Percentiles rank a stretch among this genome's conserved stretches.
Conservation (phyloP, 2,797 vertebrate species). For the Poecilia wingei region DNA sequence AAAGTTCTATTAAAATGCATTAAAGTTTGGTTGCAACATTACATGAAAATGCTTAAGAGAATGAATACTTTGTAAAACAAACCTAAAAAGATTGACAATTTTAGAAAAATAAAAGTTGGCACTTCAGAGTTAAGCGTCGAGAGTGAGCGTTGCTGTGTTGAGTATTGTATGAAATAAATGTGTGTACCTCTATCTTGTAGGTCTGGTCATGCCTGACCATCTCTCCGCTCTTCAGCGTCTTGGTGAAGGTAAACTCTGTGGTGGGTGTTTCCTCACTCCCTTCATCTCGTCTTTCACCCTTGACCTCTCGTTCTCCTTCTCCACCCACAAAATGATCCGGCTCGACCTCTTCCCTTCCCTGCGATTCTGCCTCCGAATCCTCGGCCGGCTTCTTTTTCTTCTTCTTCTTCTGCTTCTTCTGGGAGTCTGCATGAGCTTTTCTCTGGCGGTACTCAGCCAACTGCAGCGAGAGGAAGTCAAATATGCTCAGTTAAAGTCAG, state of each 20-base stretch:
- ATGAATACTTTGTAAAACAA: not conserved
- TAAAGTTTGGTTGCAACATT: not conserved
- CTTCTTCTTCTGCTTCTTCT: constrained; percentile 93
- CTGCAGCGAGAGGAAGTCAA: constrained; percentile 65
- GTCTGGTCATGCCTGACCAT: constrained; percentile 83
- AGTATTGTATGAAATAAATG: not conserved
- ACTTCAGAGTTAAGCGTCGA: not conserved
- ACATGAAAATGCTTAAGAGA: not conserved
- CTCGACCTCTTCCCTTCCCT: constrained; percentile 67
- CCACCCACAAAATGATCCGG: constrained; percentile 65
- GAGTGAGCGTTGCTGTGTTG: not conserved
- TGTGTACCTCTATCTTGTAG: constrained; percentile 87
- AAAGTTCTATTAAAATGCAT: not conserved
- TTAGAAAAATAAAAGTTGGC: not conserved
- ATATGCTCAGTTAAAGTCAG: constrained; percentile 6
- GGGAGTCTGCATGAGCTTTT: constrained; percentile 88
- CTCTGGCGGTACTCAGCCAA: constrained; percentile 94
- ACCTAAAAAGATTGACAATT: not conserved
- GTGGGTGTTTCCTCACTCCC: constrained; percentile 69
- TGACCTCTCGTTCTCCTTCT: constrained; percentile 44
- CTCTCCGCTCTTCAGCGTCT: constrained; percentile 85
- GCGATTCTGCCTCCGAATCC: constrained; percentile 77
- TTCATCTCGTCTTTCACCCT: constrained; percentile 48
- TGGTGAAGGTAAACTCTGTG: constrained; percentile 81
- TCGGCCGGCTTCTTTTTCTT: constrained; percentile 83